Conservation (phyloP, 2,113 vertebrate species). For the Colinus virginianus region DNA sequence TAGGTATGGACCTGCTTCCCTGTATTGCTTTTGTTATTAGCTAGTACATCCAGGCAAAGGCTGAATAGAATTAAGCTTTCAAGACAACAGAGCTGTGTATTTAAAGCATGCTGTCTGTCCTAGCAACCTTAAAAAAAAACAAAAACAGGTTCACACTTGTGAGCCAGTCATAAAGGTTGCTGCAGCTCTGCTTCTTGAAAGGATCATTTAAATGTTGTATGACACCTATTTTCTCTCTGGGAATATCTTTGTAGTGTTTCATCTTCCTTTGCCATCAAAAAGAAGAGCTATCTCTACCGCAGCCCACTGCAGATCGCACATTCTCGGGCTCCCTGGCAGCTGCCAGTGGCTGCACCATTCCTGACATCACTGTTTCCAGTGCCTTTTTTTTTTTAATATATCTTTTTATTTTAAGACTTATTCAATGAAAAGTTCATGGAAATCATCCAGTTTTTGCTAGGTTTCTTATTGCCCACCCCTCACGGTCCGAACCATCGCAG, state of each 20-base stretch:
- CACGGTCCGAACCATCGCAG: not conserved
- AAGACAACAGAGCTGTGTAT: slow-evolving; percentile 58
- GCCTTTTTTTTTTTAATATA: not conserved
- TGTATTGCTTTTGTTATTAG: slow-evolving; percentile 25
- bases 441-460: not conserved
- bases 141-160: slow-evolving; percentile 45
- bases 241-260: slow-evolving; percentile 59
- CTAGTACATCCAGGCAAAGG: slow-evolving; percentile 10
- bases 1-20: not conserved
- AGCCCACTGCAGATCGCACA: slow-evolving; percentile 33
- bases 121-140: not conserved
- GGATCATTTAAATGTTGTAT: slow-evolving; percentile 76
- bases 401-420: not conserved
- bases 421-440: not conserved
- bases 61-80: slow-evolving; percentile 50
- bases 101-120: slow-evolving; percentile 48
- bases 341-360: slow-evolving; percentile 48
- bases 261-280: slow-evolving; percentile 69
- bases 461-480: not conserved
- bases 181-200: slow-evolving; percentile 66
- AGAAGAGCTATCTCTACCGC: slow-evolving; percentile 32
- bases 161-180: slow-evolving; percentile 50
- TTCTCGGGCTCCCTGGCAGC: slow-evolving; percentile 37
- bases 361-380: not conserved
- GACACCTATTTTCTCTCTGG: slow-evolving; percentile 64